Conservation (phyloP, 1,140 invertebrate genomes). For the Drosophila pseudoobscura region DNA sequence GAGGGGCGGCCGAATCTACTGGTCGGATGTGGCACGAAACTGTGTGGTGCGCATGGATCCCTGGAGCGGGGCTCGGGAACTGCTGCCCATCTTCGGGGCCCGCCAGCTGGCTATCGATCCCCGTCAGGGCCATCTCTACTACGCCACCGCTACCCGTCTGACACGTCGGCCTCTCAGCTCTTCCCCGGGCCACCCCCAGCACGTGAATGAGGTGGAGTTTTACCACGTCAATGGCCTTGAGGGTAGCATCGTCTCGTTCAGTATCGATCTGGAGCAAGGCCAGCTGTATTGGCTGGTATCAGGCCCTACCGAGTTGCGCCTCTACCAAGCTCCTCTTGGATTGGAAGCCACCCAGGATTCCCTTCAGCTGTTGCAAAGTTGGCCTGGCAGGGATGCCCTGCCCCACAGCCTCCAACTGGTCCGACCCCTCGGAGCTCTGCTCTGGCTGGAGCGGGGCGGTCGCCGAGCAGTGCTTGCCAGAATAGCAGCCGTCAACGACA, state of each 20-base stretch:
- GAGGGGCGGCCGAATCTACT: conserved; percentile 94
- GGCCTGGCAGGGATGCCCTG: conserved; percentile 12
- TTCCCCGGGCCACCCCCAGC: conserved; percentile 82
- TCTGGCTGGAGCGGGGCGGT: conserved; percentile 47
- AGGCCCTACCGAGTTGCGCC: conserved; percentile 84
- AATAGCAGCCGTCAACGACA: not conserved
- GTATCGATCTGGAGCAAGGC: conserved; percentile 89
- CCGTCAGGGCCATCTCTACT: conserved; percentile 92
- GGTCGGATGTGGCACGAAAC: conserved; percentile 85
- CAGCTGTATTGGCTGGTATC: conserved; percentile 91
- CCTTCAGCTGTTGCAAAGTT: conserved; percentile 11
- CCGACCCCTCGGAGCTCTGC: conserved; percentile 29
- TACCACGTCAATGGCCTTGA: conserved; percentile 58
- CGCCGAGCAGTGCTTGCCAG: conserved; percentile 15
- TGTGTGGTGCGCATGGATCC: conserved; percentile 63
- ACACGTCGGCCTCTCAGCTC: conserved; percentile 92
- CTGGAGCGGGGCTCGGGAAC: conserved; percentile 47
- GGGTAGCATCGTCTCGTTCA: conserved; percentile 89
- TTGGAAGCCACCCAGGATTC: not conserved
- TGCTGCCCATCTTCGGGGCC: conserved; percentile 67
- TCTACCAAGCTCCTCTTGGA: conserved; percentile 39
- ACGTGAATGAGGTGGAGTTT: conserved; percentile 39
- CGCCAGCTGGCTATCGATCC: conserved; percentile 93
- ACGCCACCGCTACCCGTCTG: conserved; percentile 92
- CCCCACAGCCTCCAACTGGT: conserved; percentile 45